Conservation (phyloP, 2,113 vertebrate genomes). For the Tamias sibiricus region DNA sequence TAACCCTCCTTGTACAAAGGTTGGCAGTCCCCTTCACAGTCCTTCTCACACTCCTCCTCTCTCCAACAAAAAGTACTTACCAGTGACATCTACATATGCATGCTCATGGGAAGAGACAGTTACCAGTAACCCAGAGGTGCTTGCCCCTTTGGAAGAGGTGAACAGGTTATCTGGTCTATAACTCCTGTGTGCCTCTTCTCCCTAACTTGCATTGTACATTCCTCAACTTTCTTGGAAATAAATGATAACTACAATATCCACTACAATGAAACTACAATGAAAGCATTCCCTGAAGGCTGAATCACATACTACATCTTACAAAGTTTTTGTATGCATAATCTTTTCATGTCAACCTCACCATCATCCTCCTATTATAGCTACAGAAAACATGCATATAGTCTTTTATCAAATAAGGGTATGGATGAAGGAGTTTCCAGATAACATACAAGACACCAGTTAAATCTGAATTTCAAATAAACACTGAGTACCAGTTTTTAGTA, state of each 20-base stretch:
- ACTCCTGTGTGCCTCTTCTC: neutral
- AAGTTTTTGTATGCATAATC: neutral
- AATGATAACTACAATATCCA: neutral
- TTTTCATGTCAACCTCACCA: neutral
- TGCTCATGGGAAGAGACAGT: conserved; percentile 71
- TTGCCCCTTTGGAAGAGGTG: neutral
- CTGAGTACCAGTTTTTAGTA: neutral
- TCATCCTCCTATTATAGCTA: neutral
- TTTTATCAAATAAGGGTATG: neutral
- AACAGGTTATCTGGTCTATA: neutral
- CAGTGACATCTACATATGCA: conserved; percentile 65
- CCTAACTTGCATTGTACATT: neutral
- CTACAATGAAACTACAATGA: accelerated
- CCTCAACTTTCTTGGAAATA: neutral
- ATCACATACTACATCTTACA: accelerated
- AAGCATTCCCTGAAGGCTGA: neutral
- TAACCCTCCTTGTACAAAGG: conserved; percentile 78
- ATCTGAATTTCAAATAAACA: neutral
- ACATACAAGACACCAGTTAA: neutral
- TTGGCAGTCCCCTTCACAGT: neutral
- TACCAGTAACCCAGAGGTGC: conserved; percentile 23
- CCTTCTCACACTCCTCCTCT: neutral
- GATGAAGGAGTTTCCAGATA: neutral
- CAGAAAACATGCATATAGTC: neutral
- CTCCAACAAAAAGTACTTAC: conserved; percentile 63